phyloP scores from a whole-genome alignment of 2,113 vertebrate species.

The Indicator maculatus region DNA sequence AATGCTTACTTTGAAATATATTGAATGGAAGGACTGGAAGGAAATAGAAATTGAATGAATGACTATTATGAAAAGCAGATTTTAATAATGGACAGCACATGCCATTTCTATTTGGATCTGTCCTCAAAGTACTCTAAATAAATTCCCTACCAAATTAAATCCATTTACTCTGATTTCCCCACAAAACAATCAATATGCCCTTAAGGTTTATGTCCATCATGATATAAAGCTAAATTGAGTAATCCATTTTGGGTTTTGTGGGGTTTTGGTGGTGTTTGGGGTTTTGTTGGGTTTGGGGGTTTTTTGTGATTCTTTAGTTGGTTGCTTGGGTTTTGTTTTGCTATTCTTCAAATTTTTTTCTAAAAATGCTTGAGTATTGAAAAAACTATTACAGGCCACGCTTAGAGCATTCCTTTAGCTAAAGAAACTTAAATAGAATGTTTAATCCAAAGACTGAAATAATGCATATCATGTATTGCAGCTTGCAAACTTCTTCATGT shows the following conservation, averaged over 20 bases:
- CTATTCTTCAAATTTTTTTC: constrained; percentile 20
- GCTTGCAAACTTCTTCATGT: not conserved
- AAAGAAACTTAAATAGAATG: constrained; percentile 21
- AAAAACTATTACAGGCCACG: not conserved
- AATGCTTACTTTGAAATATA: not conserved
- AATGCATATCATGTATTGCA: not conserved
- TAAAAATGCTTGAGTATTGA: not conserved
- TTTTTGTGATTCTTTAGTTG: too few species aligned
- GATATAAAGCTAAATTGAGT: not conserved
- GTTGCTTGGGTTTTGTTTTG: not conserved
- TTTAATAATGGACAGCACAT: not conserved
- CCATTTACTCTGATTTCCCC: constrained; percentile 11
- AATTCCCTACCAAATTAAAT: constrained; percentile 22
- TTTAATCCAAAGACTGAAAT: not conserved
- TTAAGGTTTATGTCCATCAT: constrained; percentile 3
- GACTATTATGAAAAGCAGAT: not conserved
- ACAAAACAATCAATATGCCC: constrained; percentile 23
- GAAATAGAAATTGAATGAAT: not conserved
- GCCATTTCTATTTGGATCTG: not conserved
- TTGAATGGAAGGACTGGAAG: not conserved
- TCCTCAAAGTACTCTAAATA: not conserved
- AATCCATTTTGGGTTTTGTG: not conserved
- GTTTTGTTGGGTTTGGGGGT: too few species aligned
- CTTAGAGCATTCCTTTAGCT: not conserved
- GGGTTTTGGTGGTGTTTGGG: too few species aligned